Conservation (phyloP, 1,140 invertebrate genomes). For the Myzus persicae region DNA sequence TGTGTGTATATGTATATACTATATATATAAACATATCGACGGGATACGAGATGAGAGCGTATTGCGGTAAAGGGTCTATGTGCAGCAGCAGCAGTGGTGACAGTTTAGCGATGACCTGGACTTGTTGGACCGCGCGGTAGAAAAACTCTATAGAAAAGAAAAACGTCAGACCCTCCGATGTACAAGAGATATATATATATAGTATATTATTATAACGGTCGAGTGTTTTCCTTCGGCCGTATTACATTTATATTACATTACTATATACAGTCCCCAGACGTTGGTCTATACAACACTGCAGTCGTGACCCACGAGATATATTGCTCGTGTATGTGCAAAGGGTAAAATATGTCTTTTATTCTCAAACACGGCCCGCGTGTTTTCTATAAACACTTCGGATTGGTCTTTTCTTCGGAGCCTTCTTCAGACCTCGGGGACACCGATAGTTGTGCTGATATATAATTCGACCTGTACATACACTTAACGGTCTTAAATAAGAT, state of each 20-base stretch:
- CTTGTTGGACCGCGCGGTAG: constrained; percentile 31
- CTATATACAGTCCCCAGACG: neutral
- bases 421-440: neutral
- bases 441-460: neutral
- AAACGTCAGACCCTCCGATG: constrained; percentile 16
- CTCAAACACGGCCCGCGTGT: neutral
- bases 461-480: neutral
- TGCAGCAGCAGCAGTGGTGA: too few species aligned
- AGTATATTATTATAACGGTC: constrained; percentile 2
- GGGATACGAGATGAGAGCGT: neutral
- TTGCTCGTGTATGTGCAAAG: neutral
- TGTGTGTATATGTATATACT: neutral
- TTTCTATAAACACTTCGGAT: neutral
- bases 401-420: neutral
- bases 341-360: neutral
- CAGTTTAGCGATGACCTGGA: constrained; percentile 24
- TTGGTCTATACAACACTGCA: neutral
- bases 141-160: constrained; percentile 28
- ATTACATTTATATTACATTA: neutral
- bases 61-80: neutral
- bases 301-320: neutral
- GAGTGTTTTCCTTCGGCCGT: neutral
- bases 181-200: neutral
- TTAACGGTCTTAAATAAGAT: neutral
- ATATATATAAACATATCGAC: neutral